These are phyloP conservation scores for Sinocyclocheilus rhinocerous DNA, from an alignment of 2,113 vertebrate species.

Conservation along the genomic window DNA sequence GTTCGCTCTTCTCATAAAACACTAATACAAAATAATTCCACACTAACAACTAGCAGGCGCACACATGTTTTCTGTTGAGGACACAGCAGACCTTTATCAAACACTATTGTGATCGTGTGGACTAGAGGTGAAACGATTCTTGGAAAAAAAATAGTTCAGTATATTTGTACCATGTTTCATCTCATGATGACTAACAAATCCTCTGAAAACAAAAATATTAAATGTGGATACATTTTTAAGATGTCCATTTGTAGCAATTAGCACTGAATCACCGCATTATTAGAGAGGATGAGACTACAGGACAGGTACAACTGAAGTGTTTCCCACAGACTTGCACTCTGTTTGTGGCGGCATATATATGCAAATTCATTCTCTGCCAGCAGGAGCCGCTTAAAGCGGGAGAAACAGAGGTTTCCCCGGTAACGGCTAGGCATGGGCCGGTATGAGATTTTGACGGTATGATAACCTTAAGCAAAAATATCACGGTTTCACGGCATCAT, in stretches of 20 bases:
- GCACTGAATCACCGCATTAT: background rate
- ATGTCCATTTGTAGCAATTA: background rate
- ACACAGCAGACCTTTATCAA: background rate
- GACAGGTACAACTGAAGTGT: no score
- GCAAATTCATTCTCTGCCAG: no score
- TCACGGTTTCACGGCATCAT: no score
- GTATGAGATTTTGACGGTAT: no score
- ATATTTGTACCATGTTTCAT: background rate
- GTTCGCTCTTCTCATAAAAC: slow-evolving; percentile 22
- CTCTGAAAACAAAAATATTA: background rate
- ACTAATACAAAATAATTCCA: slow-evolving; percentile 24
- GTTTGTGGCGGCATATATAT: background rate
- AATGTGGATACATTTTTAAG: background rate
- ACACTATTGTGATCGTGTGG: slow-evolving; percentile 10
- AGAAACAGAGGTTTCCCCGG: no score
- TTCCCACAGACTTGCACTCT: no score
- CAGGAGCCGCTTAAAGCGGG: no score
- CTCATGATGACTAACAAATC: background rate
- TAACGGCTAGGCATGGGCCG: no score
- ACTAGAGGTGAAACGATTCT: background rate
- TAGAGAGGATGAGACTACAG: background rate
- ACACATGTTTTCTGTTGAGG: slow-evolving; percentile 4
- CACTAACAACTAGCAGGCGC: slow-evolving; percentile 20
- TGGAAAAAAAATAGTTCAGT: background rate
- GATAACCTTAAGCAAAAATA: no score